Evolutionary conservation across 2,113 vertebrate species (phyloP), one percentile per base, ranked within the genome.

Genomic region (Lichenostomus cassidix): DNA sequence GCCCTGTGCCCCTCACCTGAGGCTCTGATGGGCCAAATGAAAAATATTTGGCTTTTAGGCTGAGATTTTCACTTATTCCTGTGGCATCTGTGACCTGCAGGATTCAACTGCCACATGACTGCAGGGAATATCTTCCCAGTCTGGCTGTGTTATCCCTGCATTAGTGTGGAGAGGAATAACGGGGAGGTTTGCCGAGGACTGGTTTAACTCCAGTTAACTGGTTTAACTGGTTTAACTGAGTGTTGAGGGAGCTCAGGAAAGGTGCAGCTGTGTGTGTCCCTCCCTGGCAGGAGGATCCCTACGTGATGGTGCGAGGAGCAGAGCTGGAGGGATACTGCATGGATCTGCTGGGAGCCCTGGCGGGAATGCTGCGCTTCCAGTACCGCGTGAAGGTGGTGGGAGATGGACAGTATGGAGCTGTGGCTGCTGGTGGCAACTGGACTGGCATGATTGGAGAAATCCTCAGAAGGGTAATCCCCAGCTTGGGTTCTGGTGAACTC

Each of bases 271-370:
- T 20, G 21, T 8, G 27, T 59, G 53, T 22, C 23, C 46, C 15
- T 9, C 2, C 2, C 47, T 12, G 11, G 22, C 18, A 99, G 99
- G 96, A 98, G 63, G 98, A 98, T 3, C 99, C 99, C 0, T 99
- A 98, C 16, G 95, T 95, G 37, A 99, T 98, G 98, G 95, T 94
- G 65, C 93, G 89, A 33, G 98, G 97, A 1, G 94, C 97, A 0
- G 98, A 98, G 41, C 95, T 98, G 83, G 99, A 99, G 82, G 99
- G 99, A 0, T 99, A 97, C 97, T 99, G 98, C 93, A 97, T 99
- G 0, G 99, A 99, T 21, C 73, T 99, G 91, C 94, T 99, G 42
- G 87, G 93, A 1, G 95, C 97, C 4, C 97, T 99, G 3, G 95
- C 99, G 13, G 93, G 95, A 8, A 98, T 95, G 73, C 81, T 99